Evolutionary conservation across 2,797 vertebrate genomes (phyloP), one percentile per base, ranked within the genome.

Genomic region (Parambassis ranga): DNA sequence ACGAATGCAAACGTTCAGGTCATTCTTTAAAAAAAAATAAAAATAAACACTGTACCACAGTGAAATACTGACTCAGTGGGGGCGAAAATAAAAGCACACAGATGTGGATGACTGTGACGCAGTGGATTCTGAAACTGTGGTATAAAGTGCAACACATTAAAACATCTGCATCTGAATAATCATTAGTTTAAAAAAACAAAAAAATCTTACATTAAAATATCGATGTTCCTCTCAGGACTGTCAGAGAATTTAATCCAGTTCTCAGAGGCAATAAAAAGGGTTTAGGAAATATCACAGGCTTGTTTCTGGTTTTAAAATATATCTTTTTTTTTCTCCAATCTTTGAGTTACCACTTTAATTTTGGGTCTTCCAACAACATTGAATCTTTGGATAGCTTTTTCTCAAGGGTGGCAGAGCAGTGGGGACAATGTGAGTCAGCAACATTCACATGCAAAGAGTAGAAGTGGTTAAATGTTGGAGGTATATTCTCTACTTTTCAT

Each of bases 61-160:
- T 49, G 41, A 74, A 62, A 66, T 46, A 70, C 22, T 24, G 60
- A 71, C 52, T 66, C 24, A 35, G 46, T 30, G 33, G 15, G 30
- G 27, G n/a, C 7, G 24, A 48, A 53, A 60, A 61, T 44, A 27
- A 11, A 27, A 13, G 38, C 3, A 42, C 7, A 39, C 38, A 18
- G 31, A 24, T 9, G 24, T 41, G 33, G 33, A 43, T 47, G 28
- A 64, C 59, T 27, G 35, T 30, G 32, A 64, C 46, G 24, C 52
- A 52, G 14, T 28, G 44, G 43, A 46, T 31, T 61, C 23, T 77
- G 56, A 84, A 74, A 60, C 18, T 26, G 32, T 41, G 39, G 56
- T 10, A 67, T 69, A 85, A 83, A 69, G 81, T 84, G 74, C 50
- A 79, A 68, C 52, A 71, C 19, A 72, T 73, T 48, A 19, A 52